Evolutionary conservation across 2,797 vertebrate species (phyloP).

Genomic region (Leuciscus waleckii): DNA sequence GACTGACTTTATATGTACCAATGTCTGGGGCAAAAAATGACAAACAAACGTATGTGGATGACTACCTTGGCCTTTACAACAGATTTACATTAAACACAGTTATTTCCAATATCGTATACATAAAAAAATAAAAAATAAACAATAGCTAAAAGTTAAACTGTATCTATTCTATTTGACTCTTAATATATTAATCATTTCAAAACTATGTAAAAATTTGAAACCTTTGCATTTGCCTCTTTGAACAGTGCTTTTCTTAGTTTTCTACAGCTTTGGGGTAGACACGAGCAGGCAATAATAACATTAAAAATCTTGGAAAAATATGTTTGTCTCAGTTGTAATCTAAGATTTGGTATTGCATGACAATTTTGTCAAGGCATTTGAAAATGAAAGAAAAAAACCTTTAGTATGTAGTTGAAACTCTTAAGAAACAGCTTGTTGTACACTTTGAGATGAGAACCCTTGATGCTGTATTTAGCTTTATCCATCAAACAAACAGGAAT

Average conservation of each 20-base stretch:
- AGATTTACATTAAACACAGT: not conserved
- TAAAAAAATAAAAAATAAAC: not conserved
- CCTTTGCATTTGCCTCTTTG: not conserved
- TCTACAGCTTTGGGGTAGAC: conserved; percentile 30
- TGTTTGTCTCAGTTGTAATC: conserved; percentile 3
- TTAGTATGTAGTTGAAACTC: conserved; percentile 14
- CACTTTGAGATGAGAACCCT: not conserved
- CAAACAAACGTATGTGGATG: not conserved
- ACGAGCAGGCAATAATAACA: conserved; percentile 5
- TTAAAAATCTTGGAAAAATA: conserved; percentile 19
- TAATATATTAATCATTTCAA: conserved; percentile 41
- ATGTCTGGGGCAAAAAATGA: not conserved
- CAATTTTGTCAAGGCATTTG: conserved; percentile 8
- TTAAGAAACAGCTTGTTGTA: not conserved
- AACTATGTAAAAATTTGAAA: conserved; percentile 17
- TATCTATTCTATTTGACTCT: conserved; percentile 2
- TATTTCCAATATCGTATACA: not conserved
- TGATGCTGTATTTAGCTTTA: not conserved
- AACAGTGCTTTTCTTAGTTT: conserved; percentile 26
- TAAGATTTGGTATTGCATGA: conserved; percentile 9
- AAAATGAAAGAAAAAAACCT: not conserved
- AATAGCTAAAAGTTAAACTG: not conserved
- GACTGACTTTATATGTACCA: not conserved
- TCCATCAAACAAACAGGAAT: not conserved
- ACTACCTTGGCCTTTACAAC: not conserved